A percentile compares a stretch with the other conserved stretches of the same genome.
phyloP scores from a whole-genome alignment of 1,140 invertebrate genomes.

The Apolygus lucorum region DNA sequence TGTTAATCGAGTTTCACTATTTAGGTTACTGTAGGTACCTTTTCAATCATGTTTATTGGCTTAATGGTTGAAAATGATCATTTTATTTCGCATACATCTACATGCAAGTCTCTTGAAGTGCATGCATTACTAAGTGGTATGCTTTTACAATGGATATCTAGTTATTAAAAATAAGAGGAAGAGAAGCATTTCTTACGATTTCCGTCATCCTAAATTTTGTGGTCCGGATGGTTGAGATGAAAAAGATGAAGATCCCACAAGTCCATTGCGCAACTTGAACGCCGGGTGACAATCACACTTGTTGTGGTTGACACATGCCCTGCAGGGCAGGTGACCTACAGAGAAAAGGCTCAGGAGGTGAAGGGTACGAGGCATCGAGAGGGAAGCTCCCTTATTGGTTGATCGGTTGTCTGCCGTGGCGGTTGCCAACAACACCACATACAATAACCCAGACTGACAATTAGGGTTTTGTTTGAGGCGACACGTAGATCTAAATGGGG shows the following conservation, averaged over 20 bases:
- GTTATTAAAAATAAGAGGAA: too few relatives aligned
- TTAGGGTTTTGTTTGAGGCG: background rate
- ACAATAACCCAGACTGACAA: background rate
- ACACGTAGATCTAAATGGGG: background rate
- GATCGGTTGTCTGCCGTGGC: background rate
- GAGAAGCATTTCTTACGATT: background rate
- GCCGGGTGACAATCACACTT: background rate
- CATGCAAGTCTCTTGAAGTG: too few relatives aligned
- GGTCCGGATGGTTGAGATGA: background rate
- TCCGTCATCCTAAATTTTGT: background rate
- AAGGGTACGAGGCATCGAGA: background rate
- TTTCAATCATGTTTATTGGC: too few relatives aligned
- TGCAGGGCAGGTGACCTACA: background rate
- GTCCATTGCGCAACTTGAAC: background rate
- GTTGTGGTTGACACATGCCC: background rate
- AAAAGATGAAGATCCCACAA: background rate
- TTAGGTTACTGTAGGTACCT: too few relatives aligned
- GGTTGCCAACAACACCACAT: constrained; percentile 8
- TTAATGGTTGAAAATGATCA: too few relatives aligned
- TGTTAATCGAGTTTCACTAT: too few relatives aligned
- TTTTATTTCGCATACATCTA: too few relatives aligned
- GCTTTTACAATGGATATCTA: too few relatives aligned
- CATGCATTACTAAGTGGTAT: too few relatives aligned
- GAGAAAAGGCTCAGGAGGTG: background rate
- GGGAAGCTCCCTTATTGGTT: constrained; percentile 3